These are phyloP conservation scores for Sebastes hopkinsi DNA, from an alignment of 2,797 vertebrate genomes.

Conservation along the genomic window DNA sequence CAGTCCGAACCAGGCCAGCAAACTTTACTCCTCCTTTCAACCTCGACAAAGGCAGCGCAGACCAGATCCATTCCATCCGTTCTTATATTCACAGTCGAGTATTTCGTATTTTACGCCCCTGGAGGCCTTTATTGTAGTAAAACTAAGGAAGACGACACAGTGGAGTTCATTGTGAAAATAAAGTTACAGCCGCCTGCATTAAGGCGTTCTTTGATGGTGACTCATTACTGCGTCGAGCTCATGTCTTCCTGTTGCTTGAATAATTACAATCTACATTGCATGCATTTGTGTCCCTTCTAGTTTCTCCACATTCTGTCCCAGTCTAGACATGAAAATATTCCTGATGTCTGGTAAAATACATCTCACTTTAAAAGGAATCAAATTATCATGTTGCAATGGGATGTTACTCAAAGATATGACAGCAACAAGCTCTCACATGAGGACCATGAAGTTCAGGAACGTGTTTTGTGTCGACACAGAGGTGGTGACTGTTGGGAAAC, in stretches of 20 bases:
- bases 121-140: background rate
- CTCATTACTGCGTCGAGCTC: background rate
- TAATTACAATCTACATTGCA: background rate
- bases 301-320: background rate
- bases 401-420: background rate
- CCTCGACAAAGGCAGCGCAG: too few relatives aligned
- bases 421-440: background rate
- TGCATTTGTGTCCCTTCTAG: background rate
- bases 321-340: background rate
- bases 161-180: background rate
- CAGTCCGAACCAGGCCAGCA: too few relatives aligned
- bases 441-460: background rate
- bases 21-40: too few relatives aligned
- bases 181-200: background rate
- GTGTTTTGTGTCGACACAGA: background rate
- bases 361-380: background rate
- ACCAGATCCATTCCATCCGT: too few relatives aligned
- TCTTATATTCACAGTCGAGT: too few relatives aligned
- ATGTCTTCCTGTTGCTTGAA: background rate
- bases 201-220: background rate
- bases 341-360: background rate
- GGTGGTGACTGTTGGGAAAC: background rate
- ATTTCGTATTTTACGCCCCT: too few relatives aligned
- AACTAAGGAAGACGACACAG: background rate
- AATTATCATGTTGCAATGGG: background rate